Percentiles rank a stretch among this genome's conserved stretches.
phyloP scores from a whole-genome alignment of 2,797 vertebrate species.

The Lemur catta region DNA sequence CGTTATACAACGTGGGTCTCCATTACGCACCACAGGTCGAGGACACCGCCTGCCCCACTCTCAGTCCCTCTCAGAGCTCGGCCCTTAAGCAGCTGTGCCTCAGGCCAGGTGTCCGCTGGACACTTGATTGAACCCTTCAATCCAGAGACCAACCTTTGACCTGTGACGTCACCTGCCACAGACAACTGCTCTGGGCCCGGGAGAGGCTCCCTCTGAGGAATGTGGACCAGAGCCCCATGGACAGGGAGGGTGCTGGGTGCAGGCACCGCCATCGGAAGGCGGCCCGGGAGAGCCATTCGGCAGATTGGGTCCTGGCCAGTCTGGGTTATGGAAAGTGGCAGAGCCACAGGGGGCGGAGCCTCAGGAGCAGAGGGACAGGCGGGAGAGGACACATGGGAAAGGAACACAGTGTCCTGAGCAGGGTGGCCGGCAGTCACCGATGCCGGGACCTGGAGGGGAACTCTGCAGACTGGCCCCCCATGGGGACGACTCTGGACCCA shows the following conservation, averaged over 20 bases:
- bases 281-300: not conserved
- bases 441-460: rapidly evolving
- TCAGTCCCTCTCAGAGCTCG: not conserved
- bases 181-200: not conserved
- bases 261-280: not conserved
- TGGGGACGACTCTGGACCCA: not conserved
- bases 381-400: not conserved
- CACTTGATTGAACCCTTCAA: not conserved
- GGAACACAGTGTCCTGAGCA: rapidly evolving
- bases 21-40: not conserved
- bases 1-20: not conserved
- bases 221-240: not conserved
- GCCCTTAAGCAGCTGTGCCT: too few relatives aligned
- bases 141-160: constrained; percentile 1
- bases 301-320: not conserved
- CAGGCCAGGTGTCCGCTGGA: not conserved
- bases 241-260: not conserved
- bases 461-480: not conserved
- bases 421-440: rapidly evolving
- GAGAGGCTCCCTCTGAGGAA: not conserved
- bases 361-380: not conserved
- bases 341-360: not conserved
- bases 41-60: not conserved
- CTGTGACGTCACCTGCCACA: not conserved
- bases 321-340: not conserved